Base-by-base conservation (phyloP, 2,797 vertebrate genomes). In the Parotocinclus haroldoi region DNA sequence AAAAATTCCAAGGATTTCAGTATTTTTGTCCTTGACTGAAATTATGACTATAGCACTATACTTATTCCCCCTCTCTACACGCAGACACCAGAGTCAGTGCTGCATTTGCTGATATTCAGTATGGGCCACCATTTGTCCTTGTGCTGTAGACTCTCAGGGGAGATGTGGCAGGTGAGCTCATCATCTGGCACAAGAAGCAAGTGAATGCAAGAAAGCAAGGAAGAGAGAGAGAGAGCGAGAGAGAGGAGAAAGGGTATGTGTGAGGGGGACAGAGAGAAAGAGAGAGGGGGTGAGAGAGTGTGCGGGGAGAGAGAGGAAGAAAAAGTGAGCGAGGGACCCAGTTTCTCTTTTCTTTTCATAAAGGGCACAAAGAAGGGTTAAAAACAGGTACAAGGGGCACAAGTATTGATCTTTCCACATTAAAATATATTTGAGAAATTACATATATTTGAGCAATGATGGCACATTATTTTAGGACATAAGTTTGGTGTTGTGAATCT, bases 321-420 rank as follows among this genome's bases (percentile, higher is more conserved):
- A n/a, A n/a, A n/a, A n/a, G n/a, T n/a, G n/a, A n/a, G n/a, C n/a
- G n/a, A n/a, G n/a, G n/a, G 77, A 80, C 78, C 78, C 64, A 81
- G 71, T 84, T 82, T 80, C 63, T 62, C 59, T 40, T 38, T 64
- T 77, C 85, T 81, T 85, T 82, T 82, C 59, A 11, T 81, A 83
- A 90, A 89, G 86, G 88, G 78, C 87, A 85, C 69, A 73, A 70
- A 72, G 69, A 79, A 75, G 80, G 58, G 58, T 69, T 72, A 49
- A 65, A 74, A 76, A 66, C 72, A 78, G 79, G 76, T 69, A 6
- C 63, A 66, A 16, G 49, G 38, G 54, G 63, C 39, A 36, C 42
- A 72, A 75, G 71, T 68, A n/a, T n/a, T 61, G 68, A 37, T 27
- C 38, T 76, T 57, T 70, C 57, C 42, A 61, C 44, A 66, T 17